phyloP scores from a whole-genome alignment of 1,140 invertebrate genomes.

The Melitaea cinxia region DNA sequence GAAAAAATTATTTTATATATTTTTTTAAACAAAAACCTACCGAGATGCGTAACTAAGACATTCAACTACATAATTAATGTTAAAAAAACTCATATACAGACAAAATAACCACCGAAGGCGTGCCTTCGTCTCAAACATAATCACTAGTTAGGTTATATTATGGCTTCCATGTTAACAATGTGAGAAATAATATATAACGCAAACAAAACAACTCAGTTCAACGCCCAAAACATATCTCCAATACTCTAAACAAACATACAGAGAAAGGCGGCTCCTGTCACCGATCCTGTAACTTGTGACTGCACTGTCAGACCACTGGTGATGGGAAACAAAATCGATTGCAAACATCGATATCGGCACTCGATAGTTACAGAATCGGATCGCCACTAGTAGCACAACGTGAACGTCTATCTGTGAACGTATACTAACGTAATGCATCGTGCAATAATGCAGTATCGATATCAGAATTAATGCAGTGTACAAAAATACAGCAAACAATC shows the following conservation, averaged over 20 bases:
- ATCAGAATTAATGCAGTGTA: conserved; percentile 49
- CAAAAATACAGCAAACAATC: conserved; percentile 69
- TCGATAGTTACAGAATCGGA: conserved; percentile 45
- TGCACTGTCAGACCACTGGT: conserved; percentile 12
- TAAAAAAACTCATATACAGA: conserved; percentile 75
- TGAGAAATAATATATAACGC: conserved; percentile 78
- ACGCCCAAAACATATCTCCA: conserved; percentile 74
- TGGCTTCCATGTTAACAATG: conserved; percentile 72
- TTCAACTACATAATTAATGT: conserved; percentile 66
- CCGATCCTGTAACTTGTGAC: conserved; percentile 38
- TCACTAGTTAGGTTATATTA: conserved; percentile 47
- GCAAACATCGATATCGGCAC: conserved; percentile 13
- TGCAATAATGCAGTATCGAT: conserved; percentile 20
- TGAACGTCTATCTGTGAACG: conserved; percentile 19
- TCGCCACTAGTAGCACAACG: conserved; percentile 25
- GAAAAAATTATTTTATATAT: conserved; percentile 66
- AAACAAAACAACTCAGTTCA: conserved; percentile 81
- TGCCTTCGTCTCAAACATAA: conserved; percentile 35
- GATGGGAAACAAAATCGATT: conserved; percentile 24
- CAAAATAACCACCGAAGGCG: conserved; percentile 61
- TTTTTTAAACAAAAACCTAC: conserved; percentile 63
- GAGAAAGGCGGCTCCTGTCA: conserved; percentile 27
- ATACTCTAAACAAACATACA: conserved; percentile 64
- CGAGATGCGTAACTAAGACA: conserved; percentile 66
- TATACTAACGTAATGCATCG: conserved; percentile 28